A percentile compares a stretch with the other conserved stretches of the same genome.
Conservation (phyloP, 2,113 vertebrate species). For the Aspiorhynchus laticeps region DNA sequence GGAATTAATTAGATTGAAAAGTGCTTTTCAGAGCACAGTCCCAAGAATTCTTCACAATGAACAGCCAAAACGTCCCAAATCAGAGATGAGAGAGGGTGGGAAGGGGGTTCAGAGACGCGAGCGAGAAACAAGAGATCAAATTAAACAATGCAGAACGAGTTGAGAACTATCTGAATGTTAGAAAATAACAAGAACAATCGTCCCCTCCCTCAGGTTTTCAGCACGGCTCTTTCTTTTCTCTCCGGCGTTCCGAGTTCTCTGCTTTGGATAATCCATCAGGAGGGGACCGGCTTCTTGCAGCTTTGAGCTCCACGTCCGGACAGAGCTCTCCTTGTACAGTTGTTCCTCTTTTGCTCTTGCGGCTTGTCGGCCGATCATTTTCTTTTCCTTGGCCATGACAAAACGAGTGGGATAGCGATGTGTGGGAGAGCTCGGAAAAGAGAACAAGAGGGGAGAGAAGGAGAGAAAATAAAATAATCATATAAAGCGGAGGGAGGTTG, state of each 20-base stretch:
- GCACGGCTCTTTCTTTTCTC: constrained; percentile 44
- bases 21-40: constrained; percentile 61
- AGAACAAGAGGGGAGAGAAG: constrained; percentile 32
- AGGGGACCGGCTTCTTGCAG: constrained; percentile 28
- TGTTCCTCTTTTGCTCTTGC: constrained; percentile 44
- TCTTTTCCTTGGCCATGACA: constrained; percentile 57
- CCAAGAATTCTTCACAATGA: constrained; percentile 60
- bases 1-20: constrained; percentile 65
- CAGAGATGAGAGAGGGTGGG: constrained; percentile 32
- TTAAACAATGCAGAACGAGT: constrained; percentile 26
- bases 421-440: constrained; percentile 48
- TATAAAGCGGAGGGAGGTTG: constrained; percentile 60
- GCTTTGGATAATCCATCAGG: constrained; percentile 58
- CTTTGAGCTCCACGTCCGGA: constrained; percentile 28
- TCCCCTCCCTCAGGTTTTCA: constrained; percentile 36
- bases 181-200: constrained; percentile 24
- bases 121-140: constrained; percentile 26
- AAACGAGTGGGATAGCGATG: constrained; percentile 54
- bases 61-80: constrained; percentile 51
- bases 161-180: constrained; percentile 25
- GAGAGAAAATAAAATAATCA: constrained; percentile 48
- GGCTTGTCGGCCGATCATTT: constrained; percentile 52
- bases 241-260: constrained; percentile 44
- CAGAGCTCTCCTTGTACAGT: constrained; percentile 44
- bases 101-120: not conserved